phyloP scores from a whole-genome alignment of 2,113 vertebrate species.

The Elachura formosa region DNA sequence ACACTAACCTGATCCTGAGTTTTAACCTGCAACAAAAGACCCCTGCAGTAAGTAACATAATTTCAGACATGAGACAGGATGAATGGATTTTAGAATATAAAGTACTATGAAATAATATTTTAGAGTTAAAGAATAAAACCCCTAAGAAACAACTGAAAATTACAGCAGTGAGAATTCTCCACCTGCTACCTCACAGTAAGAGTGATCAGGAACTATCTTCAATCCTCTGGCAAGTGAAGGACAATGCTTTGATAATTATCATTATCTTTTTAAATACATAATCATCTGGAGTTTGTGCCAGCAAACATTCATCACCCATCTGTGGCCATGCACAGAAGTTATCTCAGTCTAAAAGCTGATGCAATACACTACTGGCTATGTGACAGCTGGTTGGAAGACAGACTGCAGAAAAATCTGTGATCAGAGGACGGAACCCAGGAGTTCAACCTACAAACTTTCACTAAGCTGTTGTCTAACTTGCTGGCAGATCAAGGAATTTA shows the following conservation, averaged over 20 bases:
- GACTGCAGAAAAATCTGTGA: conserved; percentile 1
- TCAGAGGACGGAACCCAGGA: not conserved
- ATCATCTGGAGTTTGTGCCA: conserved; percentile 2
- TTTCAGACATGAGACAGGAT: not conserved
- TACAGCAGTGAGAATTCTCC: not conserved
- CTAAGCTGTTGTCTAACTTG: not conserved
- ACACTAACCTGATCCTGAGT: not conserved
- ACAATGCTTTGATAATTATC: conserved; percentile 38
- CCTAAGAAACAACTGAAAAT: not conserved
- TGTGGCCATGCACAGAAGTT: conserved; percentile 7
- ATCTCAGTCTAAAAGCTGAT: not conserved
- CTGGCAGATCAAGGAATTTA: not conserved
- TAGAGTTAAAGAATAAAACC: not conserved
- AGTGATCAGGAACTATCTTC: not conserved
- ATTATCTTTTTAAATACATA: conserved; percentile 38
- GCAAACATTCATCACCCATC: conserved; percentile 27
- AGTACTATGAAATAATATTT: not conserved
- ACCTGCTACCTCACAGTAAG: not conserved
- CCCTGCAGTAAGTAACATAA: not conserved
- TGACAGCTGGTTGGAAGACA: conserved; percentile 1
- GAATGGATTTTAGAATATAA: not conserved
- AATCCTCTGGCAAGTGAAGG: not conserved
- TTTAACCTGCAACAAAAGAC: not conserved
- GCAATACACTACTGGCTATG: not conserved
- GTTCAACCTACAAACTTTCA: not conserved